Percentiles rank a stretch among this genome's conserved stretches.
phyloP scores from a whole-genome alignment of 2,888 invertebrate species.

The Scaeva pyrastri region DNA sequence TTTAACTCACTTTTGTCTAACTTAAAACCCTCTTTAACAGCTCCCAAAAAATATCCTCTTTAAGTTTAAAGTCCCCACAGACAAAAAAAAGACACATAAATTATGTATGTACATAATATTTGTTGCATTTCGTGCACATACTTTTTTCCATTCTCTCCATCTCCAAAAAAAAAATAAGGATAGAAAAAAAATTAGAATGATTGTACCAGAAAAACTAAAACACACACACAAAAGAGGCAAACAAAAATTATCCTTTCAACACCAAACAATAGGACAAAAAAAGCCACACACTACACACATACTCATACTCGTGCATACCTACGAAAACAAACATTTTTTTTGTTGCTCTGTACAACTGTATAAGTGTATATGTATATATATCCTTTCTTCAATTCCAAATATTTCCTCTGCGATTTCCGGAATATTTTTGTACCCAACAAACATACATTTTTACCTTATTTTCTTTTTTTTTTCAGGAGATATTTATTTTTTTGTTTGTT shows the following conservation, averaged over 20 bases:
- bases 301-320: too few relatives aligned
- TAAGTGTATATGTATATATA: too few relatives aligned
- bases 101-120: background rate
- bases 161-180: background rate
- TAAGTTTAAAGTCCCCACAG: background rate
- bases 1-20: too few relatives aligned
- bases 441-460: slow-evolving; percentile 8
- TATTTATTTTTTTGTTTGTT: background rate
- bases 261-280: background rate
- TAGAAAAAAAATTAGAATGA: background rate
- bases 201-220: slow-evolving; percentile 1
- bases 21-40: too few relatives aligned
- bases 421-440: slow-evolving; percentile 39
- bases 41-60: background rate
- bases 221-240: slow-evolving; percentile 16
- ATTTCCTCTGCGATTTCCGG: slow-evolving; percentile 64
- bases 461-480: background rate
- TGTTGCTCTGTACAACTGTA: too few relatives aligned
- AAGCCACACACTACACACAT: background rate
- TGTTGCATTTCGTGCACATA: background rate
- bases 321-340: slow-evolving; percentile 55
- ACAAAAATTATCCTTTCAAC: slow-evolving; percentile 27
- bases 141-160: background rate
- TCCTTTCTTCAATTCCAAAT: slow-evolving; percentile 51
- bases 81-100: background rate